Conservation (phyloP, 2,797 vertebrate genomes). For the Epinephelus malabaricus region DNA sequence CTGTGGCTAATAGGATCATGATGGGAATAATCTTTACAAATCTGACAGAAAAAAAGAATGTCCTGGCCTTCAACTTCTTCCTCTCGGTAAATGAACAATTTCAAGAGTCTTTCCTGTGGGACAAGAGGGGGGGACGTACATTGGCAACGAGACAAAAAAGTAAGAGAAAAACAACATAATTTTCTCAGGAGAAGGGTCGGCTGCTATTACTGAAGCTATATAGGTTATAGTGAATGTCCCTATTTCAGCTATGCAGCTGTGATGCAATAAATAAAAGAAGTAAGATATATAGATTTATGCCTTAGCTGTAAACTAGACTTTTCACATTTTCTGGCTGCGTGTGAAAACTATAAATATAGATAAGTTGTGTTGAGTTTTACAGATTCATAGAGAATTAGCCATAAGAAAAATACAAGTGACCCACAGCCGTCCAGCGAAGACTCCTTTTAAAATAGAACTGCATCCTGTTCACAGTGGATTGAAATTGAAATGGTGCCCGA, state of each 20-base stretch:
- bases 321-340: not conserved
- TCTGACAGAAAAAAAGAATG: constrained; percentile 88
- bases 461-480: constrained; percentile 32
- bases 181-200: constrained; percentile 79
- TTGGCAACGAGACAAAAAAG: constrained; percentile 78
- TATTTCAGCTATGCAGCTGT: not conserved
- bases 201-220: constrained; percentile 34
- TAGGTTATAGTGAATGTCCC: constrained; percentile 27
- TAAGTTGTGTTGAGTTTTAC: constrained; percentile 6
- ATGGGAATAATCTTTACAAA: constrained; percentile 89
- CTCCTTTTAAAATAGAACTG: constrained; percentile 31
- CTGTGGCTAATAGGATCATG: constrained; percentile 89
- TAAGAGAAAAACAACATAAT: constrained; percentile 73
- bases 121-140: constrained; percentile 58
- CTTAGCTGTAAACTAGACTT: constrained; percentile 1
- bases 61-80: constrained; percentile 89
- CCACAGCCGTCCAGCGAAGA: constrained; percentile 31
- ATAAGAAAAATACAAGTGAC: constrained; percentile 33
- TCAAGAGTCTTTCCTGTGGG: constrained; percentile 88
- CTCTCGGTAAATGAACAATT: constrained; percentile 87
- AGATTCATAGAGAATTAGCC: constrained; percentile 22
- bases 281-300: not conserved
- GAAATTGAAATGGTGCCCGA: constrained; percentile 63
- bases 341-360: constrained; percentile 34
- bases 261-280: not conserved